Evolutionary conservation across 2,113 vertebrate genomes (phyloP), one percentile per base, ranked within the genome.

Genomic region (Ciconia boyciana): DNA sequence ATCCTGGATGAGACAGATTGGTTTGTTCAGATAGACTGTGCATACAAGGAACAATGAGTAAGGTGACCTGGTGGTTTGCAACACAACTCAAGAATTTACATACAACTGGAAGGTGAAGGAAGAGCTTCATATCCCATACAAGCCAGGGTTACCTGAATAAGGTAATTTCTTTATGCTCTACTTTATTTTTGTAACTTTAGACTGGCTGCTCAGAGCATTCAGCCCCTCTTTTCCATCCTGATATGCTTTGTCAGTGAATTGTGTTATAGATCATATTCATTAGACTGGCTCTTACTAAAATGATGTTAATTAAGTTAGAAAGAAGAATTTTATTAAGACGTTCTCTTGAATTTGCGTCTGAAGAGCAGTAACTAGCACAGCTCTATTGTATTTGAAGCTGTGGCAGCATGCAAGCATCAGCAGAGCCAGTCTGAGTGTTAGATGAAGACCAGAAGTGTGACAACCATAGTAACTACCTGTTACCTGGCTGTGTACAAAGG

Each of bases 81-180:
- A 57, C 74, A 82, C 43, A 64, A 22, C 49, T 89, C n/a, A 64
- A 60, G 57, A 95, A 61, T 12, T 71, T 84, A 44, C 1, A 7
- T 64, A 55, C 7, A 71, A 52, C 69, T 52, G 44, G 72, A 89
- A 87, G 34, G 62, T 93, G 86, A 94, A 93, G 15, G 70, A 95
- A 78, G 60, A 87, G 7, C 68, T 54, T 83, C 28, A 16, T 44
- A 64, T 34, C 46, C 19, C 28, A 8, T 29, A 69, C 28, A 62
- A 92, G 41, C 29, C 51, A 60, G 76, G 12, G 10, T 52, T 75
- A 48, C 32, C 25, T 25, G 18, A 75, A 55, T 71, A 91, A 96
- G 96, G 95, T 97, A 97, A 82, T 94, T 96, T 89, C 8, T 87
- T 89, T 55, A 70, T 64, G 26, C 12, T 81, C 2, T 62, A 46